Conservation (phyloP, 2,888 invertebrate genomes). For the Amorpha juglandis region DNA sequence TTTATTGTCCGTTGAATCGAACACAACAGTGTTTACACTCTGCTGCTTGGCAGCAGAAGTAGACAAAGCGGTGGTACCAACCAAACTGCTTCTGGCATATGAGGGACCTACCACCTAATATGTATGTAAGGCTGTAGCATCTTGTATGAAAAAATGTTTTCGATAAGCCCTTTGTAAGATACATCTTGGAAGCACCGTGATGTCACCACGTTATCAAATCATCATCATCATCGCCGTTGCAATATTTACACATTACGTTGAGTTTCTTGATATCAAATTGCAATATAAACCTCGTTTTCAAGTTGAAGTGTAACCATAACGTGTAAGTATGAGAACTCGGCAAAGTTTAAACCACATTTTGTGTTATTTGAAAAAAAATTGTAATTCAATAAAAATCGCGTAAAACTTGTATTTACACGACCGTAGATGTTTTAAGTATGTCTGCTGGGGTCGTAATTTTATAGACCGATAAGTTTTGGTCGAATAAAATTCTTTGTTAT, state of each 20-base stretch:
- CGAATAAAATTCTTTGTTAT: slow-evolving; percentile 1
- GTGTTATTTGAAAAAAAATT: neutral
- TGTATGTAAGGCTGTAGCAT: no score
- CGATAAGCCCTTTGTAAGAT: no score
- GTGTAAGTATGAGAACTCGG: no score
- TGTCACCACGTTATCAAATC: no score
- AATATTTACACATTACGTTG: neutral
- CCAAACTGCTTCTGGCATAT: no score
- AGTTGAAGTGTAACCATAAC: neutral
- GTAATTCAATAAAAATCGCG: neutral
- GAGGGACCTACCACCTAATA: no score
- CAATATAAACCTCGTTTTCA: neutral
- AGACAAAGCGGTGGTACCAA: no score
- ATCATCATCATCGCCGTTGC: neutral
- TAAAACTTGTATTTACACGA: neutral
- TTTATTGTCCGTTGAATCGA: no score
- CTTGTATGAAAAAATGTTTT: no score
- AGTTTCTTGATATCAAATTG: neutral
- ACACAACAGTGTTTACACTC: no score
- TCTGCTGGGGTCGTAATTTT: slow-evolving; percentile 5
- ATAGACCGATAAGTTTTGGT: neutral
- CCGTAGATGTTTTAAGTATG: neutral
- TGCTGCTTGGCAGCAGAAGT: no score
- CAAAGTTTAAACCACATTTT: neutral
- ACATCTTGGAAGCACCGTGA: no score